Base-by-base conservation (phyloP, 2,797 vertebrate species). In the Alauda arvensis region DNA sequence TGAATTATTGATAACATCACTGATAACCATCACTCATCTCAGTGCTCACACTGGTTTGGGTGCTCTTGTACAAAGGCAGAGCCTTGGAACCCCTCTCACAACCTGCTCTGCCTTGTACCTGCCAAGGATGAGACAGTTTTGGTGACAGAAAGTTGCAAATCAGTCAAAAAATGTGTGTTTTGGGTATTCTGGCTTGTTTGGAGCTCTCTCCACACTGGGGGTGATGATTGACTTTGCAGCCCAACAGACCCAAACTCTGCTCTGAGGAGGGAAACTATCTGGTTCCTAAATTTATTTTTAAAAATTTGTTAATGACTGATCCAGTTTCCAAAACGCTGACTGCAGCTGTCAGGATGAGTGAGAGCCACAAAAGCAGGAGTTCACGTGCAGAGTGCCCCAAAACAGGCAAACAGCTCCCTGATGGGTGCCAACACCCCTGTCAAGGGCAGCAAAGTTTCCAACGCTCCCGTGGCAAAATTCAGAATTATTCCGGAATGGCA, bases 401-500 rank as follows among this genome's bases (percentile, higher is more conserved):
- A 34, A 6, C 19, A 37, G 3, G 12, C 28, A 5, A 23, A 14
- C 11, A 74, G 23, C 16, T 86, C 46, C 39, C 24, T 4, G 23
- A 3, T 3, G 8, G 46, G 5, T 2, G 29, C 1, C 55, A 20
- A 6, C 0, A 0, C 3, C 13, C 31, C 7, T 0, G 2, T 0
- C 51, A 10, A 53, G 26, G 21, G 9, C 5, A 79, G 42, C 69
- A 14, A 46, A 42, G 13, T 6, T 28, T 25, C 83, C 81, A 57
- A 7, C 20, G 0, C 24, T 13, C 37, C 16, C 2, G 3, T 6
- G 9, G n/a, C 40, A 62, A 51, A 12, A n/a, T 3, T 31, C 66
- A 53, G 42, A 45, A 26, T 33, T 12, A 24, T 8, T 8, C 15
- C 21, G 39, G 9, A 46, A 39, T 1, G 43, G 48, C 37, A 37